Conservation (phyloP, 2,113 vertebrate genomes). For the Mormyrus iriodes region DNA sequence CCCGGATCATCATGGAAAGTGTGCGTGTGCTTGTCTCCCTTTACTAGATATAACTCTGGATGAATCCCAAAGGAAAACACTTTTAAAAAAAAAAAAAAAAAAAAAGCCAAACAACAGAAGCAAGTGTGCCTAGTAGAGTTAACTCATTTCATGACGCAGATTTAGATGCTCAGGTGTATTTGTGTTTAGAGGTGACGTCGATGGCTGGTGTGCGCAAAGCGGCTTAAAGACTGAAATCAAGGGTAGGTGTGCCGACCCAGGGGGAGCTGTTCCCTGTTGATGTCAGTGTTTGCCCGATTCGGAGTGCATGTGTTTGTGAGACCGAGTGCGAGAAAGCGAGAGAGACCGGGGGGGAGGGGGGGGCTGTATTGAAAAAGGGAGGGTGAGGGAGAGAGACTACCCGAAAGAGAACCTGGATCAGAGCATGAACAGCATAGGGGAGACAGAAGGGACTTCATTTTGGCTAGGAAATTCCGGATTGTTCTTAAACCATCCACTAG, state of each 20-base stretch:
- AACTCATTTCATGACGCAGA: background rate
- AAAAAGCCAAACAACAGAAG: background rate
- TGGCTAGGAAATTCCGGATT: conserved; percentile 24
- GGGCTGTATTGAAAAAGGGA: conserved; percentile 12
- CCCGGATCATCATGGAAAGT: background rate
- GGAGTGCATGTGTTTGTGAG: conserved; percentile 12
- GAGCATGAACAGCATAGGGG: conserved; percentile 26
- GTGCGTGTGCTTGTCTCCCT: background rate
- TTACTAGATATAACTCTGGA: background rate
- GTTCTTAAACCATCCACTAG: conserved; percentile 19
- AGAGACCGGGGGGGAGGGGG: background rate
- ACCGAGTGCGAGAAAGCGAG: background rate
- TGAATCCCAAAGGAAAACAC: background rate
- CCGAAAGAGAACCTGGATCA: conserved; percentile 25
- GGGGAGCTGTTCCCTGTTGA: conserved; percentile 49
- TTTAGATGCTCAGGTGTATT: background rate
- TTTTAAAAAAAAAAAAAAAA: background rate
- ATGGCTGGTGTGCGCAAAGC: background rate
- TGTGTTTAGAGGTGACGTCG: conserved; percentile 1
- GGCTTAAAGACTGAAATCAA: background rate
- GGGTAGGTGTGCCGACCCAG: conserved; percentile 38
- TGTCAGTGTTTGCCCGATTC: conserved; percentile 33
- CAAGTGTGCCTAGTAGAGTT: background rate
- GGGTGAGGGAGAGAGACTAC: conserved; percentile 26
- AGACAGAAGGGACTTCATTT: conserved; percentile 32